These are phyloP conservation scores for Drosophila neonasuta DNA, from an alignment of 2,888 invertebrate genomes.

Conservation along the genomic window DNA sequence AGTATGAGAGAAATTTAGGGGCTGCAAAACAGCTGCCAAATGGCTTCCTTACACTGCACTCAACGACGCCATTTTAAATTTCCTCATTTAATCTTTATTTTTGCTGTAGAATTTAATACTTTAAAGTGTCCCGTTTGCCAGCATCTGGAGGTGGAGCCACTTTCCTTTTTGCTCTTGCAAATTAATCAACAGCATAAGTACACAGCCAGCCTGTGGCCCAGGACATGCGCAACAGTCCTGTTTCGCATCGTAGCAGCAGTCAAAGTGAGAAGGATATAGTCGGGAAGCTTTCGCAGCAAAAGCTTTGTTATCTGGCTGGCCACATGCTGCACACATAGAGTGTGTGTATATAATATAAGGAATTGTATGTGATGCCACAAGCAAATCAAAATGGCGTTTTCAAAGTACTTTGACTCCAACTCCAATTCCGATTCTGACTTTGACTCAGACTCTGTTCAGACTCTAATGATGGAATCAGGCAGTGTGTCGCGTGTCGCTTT, in stretches of 20 bases:
- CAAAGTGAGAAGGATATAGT: constrained; percentile 66
- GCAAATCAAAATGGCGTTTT: constrained; percentile 72
- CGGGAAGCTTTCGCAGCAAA: constrained; percentile 41
- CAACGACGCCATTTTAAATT: constrained; percentile 65
- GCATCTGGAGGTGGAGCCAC: constrained; percentile 63
- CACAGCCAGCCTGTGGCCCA: constrained; percentile 61
- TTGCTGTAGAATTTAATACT: constrained; percentile 41
- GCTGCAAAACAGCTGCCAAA: constrained; percentile 57
- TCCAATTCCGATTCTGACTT: neutral
- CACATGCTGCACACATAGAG: constrained; percentile 38
- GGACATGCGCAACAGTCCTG: constrained; percentile 78
- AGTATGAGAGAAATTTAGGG: constrained; percentile 14
- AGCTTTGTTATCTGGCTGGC: constrained; percentile 70
- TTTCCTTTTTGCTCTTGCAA: constrained; percentile 65
- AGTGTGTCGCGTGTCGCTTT: constrained; percentile 63
- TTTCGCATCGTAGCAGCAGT: constrained; percentile 37
- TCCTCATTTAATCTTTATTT: constrained; percentile 19
- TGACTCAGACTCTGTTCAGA: constrained; percentile 3
- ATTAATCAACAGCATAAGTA: constrained; percentile 77
- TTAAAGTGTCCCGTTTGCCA: constrained; percentile 32
- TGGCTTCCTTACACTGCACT: constrained; percentile 25
- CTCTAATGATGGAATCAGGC: constrained; percentile 40
- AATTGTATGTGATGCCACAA: constrained; percentile 36
- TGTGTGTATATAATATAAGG: constrained; percentile 24
- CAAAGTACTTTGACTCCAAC: constrained; percentile 5